phyloP scores from a whole-genome alignment of 2,888 invertebrate genomes.

The Tachystola acroxantha region DNA sequence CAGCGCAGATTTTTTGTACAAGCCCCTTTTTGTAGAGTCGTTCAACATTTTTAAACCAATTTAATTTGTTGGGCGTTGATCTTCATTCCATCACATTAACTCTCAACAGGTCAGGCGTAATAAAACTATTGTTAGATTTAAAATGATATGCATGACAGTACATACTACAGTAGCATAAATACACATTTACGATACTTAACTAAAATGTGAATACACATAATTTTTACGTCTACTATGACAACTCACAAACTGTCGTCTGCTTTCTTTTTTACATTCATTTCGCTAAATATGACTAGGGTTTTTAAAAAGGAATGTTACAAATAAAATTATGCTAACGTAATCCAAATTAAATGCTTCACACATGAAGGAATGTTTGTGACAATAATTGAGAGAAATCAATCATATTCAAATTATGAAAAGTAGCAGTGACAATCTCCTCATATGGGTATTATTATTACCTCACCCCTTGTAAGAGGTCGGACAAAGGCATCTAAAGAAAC shows the following conservation, averaged over 20 bases:
- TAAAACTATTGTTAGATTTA: neutral
- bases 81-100: no score
- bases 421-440: slow-evolving; percentile 2
- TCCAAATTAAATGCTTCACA: slow-evolving; percentile 3
- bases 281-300: slow-evolving; percentile 13
- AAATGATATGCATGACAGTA: slow-evolving; percentile 1
- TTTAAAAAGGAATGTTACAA: slow-evolving; percentile 11
- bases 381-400: neutral
- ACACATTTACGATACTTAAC: neutral
- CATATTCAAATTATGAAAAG: neutral
- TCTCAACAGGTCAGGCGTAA: neutral
- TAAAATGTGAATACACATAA: neutral
- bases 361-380: slow-evolving; percentile 12
- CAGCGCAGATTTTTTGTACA: neutral
- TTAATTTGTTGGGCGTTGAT: no score
- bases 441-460: neutral
- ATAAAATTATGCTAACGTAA: slow-evolving; percentile 4
- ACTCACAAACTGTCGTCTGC: neutral
- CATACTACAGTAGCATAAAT: neutral
- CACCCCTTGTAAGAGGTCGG: no score
- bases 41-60: neutral
- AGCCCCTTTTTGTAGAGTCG: neutral
- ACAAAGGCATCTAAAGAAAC: no score
- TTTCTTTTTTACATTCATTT: slow-evolving; percentile 1
- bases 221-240: neutral